Conservation (phyloP, 2,888 invertebrate genomes). For the Heliconius cydno region DNA sequence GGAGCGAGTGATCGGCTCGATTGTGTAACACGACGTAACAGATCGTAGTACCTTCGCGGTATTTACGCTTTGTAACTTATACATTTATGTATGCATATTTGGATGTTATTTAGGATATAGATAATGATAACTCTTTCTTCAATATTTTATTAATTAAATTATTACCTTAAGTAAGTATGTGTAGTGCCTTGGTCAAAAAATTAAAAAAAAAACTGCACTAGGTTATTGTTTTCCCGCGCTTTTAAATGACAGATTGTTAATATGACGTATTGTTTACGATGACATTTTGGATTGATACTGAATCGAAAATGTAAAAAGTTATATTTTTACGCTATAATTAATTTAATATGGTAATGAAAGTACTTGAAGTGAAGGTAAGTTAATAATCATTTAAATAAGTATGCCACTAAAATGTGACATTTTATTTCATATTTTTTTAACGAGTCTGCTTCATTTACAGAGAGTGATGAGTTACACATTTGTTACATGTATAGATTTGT, state of each 20-base stretch:
- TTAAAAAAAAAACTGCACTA: not conserved
- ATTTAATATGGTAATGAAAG: too few species aligned
- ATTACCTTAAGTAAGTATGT: not conserved
- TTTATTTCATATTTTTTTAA: too few species aligned
- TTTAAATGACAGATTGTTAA: not conserved
- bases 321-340: too few species aligned
- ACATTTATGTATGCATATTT: not conserved
- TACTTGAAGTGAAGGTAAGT: too few species aligned
- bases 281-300: not conserved
- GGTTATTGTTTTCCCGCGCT: not conserved
- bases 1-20: constrained; percentile 67
- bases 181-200: not conserved
- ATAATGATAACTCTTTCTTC: not conserved
- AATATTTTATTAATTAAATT: not conserved
- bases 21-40: constrained; percentile 72
- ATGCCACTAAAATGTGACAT: too few species aligned
- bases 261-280: not conserved
- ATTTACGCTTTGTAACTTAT: constrained; percentile 13
- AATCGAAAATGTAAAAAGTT: too few species aligned
- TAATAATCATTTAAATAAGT: too few species aligned
- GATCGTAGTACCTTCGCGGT: constrained; percentile 43
- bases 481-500: too few species aligned
- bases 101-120: not conserved
- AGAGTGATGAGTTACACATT: too few species aligned
- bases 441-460: too few species aligned